These are phyloP conservation scores for Hedya salicella DNA, from an alignment of 2,888 invertebrate species.

Conservation along the genomic window DNA sequence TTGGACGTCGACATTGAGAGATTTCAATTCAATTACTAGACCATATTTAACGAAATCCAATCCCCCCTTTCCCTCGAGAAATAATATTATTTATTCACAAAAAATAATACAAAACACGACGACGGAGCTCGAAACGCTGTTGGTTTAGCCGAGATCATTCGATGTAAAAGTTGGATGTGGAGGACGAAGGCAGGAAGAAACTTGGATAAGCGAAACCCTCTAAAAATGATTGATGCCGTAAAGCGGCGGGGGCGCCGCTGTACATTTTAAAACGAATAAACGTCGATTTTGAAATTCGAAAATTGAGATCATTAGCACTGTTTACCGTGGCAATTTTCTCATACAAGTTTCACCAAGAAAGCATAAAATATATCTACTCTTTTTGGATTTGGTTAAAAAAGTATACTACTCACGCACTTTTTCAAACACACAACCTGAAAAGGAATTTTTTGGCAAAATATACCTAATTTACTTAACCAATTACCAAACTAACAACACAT, in stretches of 20 bases:
- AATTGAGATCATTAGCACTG: conserved; percentile 82
- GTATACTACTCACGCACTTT: too few species aligned
- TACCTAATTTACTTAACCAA: not conserved
- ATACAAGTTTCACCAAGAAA: conserved; percentile 51
- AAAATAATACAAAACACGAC: conserved; percentile 84
- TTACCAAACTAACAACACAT: too few species aligned
- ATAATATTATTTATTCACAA: conserved; percentile 85
- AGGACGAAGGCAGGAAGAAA: conserved; percentile 79
- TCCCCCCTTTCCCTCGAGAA: conserved; percentile 81
- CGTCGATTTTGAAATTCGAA: conserved; percentile 79
- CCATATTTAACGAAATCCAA: conserved; percentile 86
- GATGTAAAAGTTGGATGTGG: conserved; percentile 78
- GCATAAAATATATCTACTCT: too few species aligned
- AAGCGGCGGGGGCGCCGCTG: conserved; percentile 58
- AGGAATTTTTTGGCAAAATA: not conserved
- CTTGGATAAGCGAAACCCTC: conserved; percentile 85
- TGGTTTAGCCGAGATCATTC: conserved; percentile 83
- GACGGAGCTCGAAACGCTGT: conserved; percentile 74
- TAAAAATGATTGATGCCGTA: conserved; percentile 84
- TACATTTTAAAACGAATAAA: conserved; percentile 82
- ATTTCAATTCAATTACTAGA: conserved; percentile 86
- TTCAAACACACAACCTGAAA: too few species aligned
- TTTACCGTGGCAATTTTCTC: conserved; percentile 63
- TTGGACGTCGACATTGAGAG: conserved; percentile 85
- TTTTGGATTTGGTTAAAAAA: too few species aligned